Conservation (phyloP, 1,140 invertebrate species). For the Pseudomyrmex gracilis region DNA sequence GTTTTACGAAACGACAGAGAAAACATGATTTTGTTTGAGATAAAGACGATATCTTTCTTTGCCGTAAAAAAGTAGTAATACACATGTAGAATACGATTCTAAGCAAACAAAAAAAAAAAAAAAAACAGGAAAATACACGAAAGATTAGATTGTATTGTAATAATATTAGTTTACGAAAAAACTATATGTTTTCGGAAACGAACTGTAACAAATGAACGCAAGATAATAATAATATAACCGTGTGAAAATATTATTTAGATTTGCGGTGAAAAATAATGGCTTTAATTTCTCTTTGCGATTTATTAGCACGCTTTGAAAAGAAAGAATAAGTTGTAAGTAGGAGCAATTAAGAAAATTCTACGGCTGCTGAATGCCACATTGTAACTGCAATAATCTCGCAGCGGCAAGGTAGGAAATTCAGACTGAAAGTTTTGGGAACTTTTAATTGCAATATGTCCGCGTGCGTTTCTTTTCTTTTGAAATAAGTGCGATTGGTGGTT, state of each 20-base stretch:
- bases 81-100: not conserved
- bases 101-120: not conserved
- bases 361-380: slow-evolving; percentile 14
- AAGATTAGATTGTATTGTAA: too few species aligned
- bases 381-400: slow-evolving; percentile 44
- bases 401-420: slow-evolving; percentile 4
- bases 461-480: not conserved
- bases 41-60: not conserved
- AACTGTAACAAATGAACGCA: not conserved
- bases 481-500: not conserved
- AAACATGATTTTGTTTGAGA: not conserved
- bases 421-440: slow-evolving; percentile 32
- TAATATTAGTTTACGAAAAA: too few species aligned
- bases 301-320: slow-evolving; percentile 25
- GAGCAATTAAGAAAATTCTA: slow-evolving; percentile 38
- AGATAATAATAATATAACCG: not conserved
- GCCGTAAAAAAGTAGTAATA: not conserved
- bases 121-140: too few species aligned
- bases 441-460: slow-evolving; percentile 27
- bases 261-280: slow-evolving; percentile 5
- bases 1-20: not conserved
- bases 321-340: slow-evolving; percentile 6
- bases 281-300: slow-evolving; percentile 33
- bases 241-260: slow-evolving; percentile 1
- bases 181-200: too few species aligned